Base-by-base conservation (phyloP, 37 sponge, comb jelly and placozoan species). In the Diacarnus erythraeanus region DNA sequence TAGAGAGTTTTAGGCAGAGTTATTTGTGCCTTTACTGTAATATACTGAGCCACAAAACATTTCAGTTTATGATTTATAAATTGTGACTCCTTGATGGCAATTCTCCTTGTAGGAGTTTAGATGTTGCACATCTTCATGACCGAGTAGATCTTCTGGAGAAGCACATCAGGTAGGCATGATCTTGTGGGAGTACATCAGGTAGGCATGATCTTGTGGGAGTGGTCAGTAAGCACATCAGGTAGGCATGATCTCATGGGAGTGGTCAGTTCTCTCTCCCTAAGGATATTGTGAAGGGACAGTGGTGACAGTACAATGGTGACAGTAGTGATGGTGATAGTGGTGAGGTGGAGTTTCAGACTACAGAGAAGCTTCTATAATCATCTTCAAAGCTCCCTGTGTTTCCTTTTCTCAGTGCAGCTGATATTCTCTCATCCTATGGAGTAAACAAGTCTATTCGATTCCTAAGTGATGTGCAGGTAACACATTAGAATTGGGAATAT, bases 381-480 rank as follows among this genome's bases (percentile, higher is more conserved):
- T 10, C 4, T 27, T 59, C n/a, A n/a, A n/a, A n/a, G n/a, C n/a
- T n/a, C n/a, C n/a, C n/a, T n/a, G n/a, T n/a, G n/a, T n/a, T n/a
- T n/a, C n/a, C 3, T 68, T 68, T 68, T 68, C 35, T 12, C 73
- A 86, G 86, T 44, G 90, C 80, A 64, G 71, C 59, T 12, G 80
- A 76, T 3, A 80, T 74, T 47, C 72, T 90, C 0, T 22, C 25
- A 17, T 18, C 40, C 25, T 77, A 85, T 34, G 72, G 57, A 43
- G 81, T 84, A 4, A 23, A 81, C 57, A 80, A 90, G 35, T 56
- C 90, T 41, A 9, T 84, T 23, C 35, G 38, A 34, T 77, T 47
- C 64, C 60, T 90, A 41, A 74, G 41, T 67, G 60, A 64, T 26
- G 74, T 66, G 29, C 41, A 86, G 86, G 86, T 86, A 64, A 2